A percentile compares a stretch with the other conserved stretches of the same genome.
Conservation (phyloP, 2,888 invertebrate genomes). For the Melikaiella ostensackeni region DNA sequence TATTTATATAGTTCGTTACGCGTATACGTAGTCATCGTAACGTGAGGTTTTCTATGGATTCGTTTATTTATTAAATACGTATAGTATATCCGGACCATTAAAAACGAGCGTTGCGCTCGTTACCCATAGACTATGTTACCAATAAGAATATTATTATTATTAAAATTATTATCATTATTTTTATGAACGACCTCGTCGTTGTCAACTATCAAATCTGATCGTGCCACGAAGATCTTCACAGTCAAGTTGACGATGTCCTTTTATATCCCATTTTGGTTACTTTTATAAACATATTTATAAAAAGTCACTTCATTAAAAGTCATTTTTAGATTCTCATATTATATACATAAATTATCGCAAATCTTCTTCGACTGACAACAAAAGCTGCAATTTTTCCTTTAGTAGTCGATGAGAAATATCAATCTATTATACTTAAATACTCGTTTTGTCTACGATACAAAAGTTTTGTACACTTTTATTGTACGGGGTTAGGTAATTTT, state of each 20-base stretch:
- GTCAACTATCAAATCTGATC: conserved; percentile 43
- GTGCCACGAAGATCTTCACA: conserved; percentile 39
- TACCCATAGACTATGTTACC: conserved; percentile 48
- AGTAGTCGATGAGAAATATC: conserved; percentile 7
- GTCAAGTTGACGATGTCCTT: conserved; percentile 30
- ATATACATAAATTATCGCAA: not conserved
- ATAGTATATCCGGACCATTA: conserved; percentile 41
- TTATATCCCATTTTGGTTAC: conserved; percentile 36
- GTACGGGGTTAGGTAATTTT: not conserved
- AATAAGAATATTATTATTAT: conserved; percentile 24
- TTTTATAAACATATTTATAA: conserved; percentile 32
- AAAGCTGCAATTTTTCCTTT: not conserved
- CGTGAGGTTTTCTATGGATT: conserved; percentile 65
- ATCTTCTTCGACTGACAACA: not conserved
- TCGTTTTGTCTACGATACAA: not conserved
- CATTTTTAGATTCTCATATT: not conserved
- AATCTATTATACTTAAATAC: conserved; percentile 14
- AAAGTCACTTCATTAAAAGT: conserved; percentile 2
- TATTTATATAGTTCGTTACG: conserved; percentile 69
- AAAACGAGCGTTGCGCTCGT: conserved; percentile 49
- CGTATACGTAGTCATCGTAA: conserved; percentile 68
- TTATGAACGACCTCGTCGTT: conserved; percentile 43
- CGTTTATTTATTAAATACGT: conserved; percentile 50
- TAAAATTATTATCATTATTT: conserved; percentile 15
- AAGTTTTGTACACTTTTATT: conserved; percentile 21